Evolutionary conservation across 1,140 invertebrate species (phyloP), one percentile per base, ranked within the genome.

Genomic region (Drosophila arawakana): DNA sequence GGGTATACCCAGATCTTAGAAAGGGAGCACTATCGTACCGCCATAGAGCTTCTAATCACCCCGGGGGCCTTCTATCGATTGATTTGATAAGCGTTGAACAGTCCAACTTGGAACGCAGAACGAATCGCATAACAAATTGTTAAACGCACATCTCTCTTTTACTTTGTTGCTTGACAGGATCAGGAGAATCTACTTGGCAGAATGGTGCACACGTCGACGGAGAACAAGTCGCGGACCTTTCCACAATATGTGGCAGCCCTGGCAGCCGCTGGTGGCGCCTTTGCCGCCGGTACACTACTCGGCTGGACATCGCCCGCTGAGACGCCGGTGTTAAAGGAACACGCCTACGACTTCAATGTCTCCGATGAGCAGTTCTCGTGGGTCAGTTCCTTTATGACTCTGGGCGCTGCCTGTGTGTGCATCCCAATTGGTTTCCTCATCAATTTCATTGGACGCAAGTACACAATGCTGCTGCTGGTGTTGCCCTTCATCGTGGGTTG

Each of bases 271-370:
- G 92, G 94, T 46, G 94, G 94, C 35, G 94, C 94, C 5, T 81
- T 94, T 10, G 94, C 94, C 6, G 93, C 93, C 21, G 94, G 94
- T 76, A 94, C 95, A 35, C 93, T 95, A 13, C 91, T 97, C 3
- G 96, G 94, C 15, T 98, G 96, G 96, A 95, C 96, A 3, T 96
- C 96, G 0, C 95, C 96, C 7, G 96, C 96, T 3, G 93, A 95
- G 46, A 58, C 94, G 9, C 44, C 39, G 10, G 54, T 88, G n/a
- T 92, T 93, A 1, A 85, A 93, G 66, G 21, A 25, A 2, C 15
- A 43, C 0, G 91, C 93, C 57, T 95, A 96, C 81, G 76, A 92
- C 50, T 94, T 96, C 57, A 1, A 80, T 0, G 92, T 96, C 0
- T 91, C 85, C 1, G 7, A 70, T 0, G 85, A 93, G 0, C 93